These are phyloP conservation scores for Limnephilus rhombicus DNA, from an alignment of 2,888 invertebrate species.

Conservation along the genomic window DNA sequence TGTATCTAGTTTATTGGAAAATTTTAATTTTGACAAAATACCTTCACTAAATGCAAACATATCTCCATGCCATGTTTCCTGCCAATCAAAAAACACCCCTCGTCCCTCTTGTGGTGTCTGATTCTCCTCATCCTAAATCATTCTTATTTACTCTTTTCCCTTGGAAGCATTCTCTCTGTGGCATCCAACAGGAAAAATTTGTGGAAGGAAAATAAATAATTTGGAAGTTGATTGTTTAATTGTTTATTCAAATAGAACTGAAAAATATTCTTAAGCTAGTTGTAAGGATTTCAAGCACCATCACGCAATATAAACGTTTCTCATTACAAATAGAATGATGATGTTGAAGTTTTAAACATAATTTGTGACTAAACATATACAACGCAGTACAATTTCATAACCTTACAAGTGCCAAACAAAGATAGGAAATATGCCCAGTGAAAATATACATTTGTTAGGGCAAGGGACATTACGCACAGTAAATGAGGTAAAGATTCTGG, in stretches of 20 bases:
- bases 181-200: too few species aligned
- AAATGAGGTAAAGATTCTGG: neutral
- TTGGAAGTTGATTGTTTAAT: neutral
- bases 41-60: too few species aligned
- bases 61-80: too few species aligned
- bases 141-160: too few species aligned
- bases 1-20: too few species aligned
- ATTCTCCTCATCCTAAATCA: too few species aligned
- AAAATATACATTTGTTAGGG: neutral
- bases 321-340: slow-evolving; percentile 21
- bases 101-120: too few species aligned
- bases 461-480: neutral
- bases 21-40: too few species aligned
- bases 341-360: neutral
- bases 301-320: neutral
- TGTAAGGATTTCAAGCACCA: slow-evolving; percentile 1
- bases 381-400: neutral
- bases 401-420: neutral
- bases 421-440: neutral
- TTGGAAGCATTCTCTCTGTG: too few species aligned
- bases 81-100: too few species aligned
- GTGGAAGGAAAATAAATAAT: neutral
- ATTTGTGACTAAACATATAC: slow-evolving; percentile 12
- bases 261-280: neutral
- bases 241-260: neutral